phyloP scores from a whole-genome alignment of 2,113 vertebrate genomes.

The Toxotes jaculatrix region DNA sequence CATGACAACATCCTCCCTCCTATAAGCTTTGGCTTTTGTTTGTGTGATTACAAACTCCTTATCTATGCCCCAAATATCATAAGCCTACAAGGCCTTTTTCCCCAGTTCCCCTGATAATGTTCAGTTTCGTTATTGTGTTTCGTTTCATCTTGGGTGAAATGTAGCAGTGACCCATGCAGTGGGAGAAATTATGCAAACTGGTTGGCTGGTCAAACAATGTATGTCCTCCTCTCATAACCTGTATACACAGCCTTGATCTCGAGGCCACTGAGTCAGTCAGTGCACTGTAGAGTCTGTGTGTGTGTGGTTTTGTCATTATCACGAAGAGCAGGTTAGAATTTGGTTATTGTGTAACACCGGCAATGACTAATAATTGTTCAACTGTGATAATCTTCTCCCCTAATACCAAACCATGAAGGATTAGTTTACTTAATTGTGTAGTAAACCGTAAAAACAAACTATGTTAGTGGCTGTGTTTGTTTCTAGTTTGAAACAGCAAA shows the following conservation, averaged over 20 bases:
- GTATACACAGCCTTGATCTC: conserved; percentile 39
- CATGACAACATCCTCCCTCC: conserved; percentile 13
- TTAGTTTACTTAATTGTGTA: conserved; percentile 25
- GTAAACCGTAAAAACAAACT: conserved; percentile 7
- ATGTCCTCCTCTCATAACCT: conserved; percentile 46
- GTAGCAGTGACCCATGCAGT: conserved; percentile 33
- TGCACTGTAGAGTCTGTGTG: conserved; percentile 17
- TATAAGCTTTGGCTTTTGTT: conserved; percentile 24
- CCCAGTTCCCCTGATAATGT: not conserved
- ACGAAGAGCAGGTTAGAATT: conserved; percentile 14
- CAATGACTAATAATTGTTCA: conserved; percentile 46
- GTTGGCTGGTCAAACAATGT: conserved; percentile 38
- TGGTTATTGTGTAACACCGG: conserved; percentile 50
- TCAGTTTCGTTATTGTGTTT: conserved; percentile 24
- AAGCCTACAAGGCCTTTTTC: not conserved
- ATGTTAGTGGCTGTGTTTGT: not conserved
- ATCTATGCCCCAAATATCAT: conserved; percentile 7
- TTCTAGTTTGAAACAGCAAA: conserved; percentile 2
- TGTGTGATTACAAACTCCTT: conserved; percentile 20
- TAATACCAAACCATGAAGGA: conserved; percentile 1
- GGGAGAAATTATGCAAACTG: conserved; percentile 49
- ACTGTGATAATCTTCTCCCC: conserved; percentile 8
- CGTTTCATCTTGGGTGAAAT: conserved; percentile 17
- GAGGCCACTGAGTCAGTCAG: conserved; percentile 62
- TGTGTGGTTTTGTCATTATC: conserved; percentile 33